Evolutionary conservation across 2,797 vertebrate genomes (phyloP).

Genomic region (Falco biarmicus): DNA sequence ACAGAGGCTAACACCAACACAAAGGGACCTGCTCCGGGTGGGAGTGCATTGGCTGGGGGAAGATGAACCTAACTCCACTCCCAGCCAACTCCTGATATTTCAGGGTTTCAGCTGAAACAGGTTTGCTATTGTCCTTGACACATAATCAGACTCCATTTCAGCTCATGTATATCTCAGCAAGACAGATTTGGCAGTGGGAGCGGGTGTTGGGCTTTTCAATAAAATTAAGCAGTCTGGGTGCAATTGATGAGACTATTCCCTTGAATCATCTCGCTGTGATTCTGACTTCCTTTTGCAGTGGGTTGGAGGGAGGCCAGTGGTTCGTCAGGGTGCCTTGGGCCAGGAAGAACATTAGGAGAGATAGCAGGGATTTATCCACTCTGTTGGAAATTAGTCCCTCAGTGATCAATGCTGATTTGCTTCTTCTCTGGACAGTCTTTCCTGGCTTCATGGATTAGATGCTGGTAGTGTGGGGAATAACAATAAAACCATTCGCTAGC

Average conservation of each 20-base stretch:
- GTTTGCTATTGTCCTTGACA: conserved; percentile 46
- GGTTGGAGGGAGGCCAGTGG: conserved; percentile 53
- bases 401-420: conserved; percentile 64
- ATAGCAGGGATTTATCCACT: conserved; percentile 45
- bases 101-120: background rate
- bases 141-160: conserved; percentile 12
- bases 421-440: conserved; percentile 50
- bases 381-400: conserved; percentile 53
- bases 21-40: background rate
- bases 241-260: conserved; percentile 55
- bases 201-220: conserved; percentile 46
- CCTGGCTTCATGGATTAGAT: conserved; percentile 49
- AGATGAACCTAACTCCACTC: background rate
- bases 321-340: conserved; percentile 44
- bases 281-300: conserved; percentile 33
- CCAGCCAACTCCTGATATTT: background rate
- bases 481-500: conserved; percentile 47
- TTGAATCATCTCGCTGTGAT: conserved; percentile 53
- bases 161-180: conserved; percentile 45
- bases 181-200: conserved; percentile 53
- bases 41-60: background rate
- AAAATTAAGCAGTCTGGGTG: conserved; percentile 63
- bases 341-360: conserved; percentile 65
- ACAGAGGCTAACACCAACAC: background rate
- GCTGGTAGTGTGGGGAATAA: conserved; percentile 49